Percentiles rank a stretch among this genome's conserved stretches.
Evolutionary conservation across 1,140 invertebrate genomes (phyloP).

Genomic region (Wiebesia pumilae): DNA sequence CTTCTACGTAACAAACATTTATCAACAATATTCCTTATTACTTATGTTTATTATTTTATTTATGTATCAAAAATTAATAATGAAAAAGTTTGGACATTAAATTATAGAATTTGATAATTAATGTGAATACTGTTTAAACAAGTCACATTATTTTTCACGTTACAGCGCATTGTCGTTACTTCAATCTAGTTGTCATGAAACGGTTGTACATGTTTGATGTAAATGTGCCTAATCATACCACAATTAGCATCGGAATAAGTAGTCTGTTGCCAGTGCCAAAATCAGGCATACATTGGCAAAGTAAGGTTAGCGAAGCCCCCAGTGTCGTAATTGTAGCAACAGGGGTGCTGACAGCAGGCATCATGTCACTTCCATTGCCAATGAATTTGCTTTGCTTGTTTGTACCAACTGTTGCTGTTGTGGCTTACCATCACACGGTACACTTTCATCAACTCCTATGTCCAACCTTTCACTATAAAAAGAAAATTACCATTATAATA

Average conservation of each 20-base stretch:
- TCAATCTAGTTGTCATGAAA: conserved; percentile 52
- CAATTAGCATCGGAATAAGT: conserved; percentile 59
- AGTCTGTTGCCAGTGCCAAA: conserved; percentile 62
- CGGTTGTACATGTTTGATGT: conserved; percentile 44
- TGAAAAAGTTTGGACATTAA: conserved; percentile 30
- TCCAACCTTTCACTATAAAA: conserved; percentile 71
- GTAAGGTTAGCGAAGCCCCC: conserved; percentile 73
- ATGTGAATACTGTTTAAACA: conserved; percentile 47
- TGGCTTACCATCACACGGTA: conserved; percentile 67
- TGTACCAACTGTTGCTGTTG: conserved; percentile 70
- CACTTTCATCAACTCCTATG: conserved; percentile 70
- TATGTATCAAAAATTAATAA: conserved; percentile 7
- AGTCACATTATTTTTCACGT: conserved; percentile 31
- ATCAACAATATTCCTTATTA: background rate
- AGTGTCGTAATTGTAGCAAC: conserved; percentile 70
- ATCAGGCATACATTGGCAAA: conserved; percentile 64
- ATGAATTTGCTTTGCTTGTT: conserved; percentile 72
- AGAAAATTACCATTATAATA: conserved; percentile 12
- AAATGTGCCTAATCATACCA: conserved; percentile 62
- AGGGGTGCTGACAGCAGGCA: conserved; percentile 73
- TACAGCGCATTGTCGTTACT: conserved; percentile 35
- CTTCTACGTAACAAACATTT: conserved; percentile 39
- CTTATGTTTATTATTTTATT: no score
- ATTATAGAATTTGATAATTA: conserved; percentile 40
- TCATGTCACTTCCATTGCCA: conserved; percentile 76